phyloP scores from a whole-genome alignment of 2,113 vertebrate genomes.

The Mystacornis crossleyi region DNA sequence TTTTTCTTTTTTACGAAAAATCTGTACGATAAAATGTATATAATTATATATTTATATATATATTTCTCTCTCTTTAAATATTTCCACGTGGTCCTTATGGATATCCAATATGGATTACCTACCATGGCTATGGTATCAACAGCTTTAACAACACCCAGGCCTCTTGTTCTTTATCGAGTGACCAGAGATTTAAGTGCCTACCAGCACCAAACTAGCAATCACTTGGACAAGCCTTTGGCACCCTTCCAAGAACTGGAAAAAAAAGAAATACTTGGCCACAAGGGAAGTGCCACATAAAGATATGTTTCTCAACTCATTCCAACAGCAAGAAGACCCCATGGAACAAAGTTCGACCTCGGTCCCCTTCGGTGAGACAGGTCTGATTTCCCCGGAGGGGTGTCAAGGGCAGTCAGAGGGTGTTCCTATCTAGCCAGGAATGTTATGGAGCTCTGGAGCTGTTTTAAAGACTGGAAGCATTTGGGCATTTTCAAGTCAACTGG shows the following conservation, averaged over 20 bases:
- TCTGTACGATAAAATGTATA: constrained; percentile 85
- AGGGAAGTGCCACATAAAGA: constrained; percentile 29
- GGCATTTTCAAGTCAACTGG: constrained; percentile 59
- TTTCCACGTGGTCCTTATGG: constrained; percentile 80
- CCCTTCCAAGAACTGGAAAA: constrained; percentile 55
- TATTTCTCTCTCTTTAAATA: constrained; percentile 86
- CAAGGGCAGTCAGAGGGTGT: constrained; percentile 6
- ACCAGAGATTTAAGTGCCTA: constrained; percentile 56
- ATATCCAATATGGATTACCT: constrained; percentile 99
- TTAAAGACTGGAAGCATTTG: constrained; percentile 53
- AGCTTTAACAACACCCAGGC: constrained; percentile 64
- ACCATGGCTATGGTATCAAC: constrained; percentile 77
- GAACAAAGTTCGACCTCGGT: not conserved
- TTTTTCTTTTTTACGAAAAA: constrained; percentile 74
- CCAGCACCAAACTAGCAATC: constrained; percentile 51
- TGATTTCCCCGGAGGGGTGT: not conserved
- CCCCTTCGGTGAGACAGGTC: not conserved
- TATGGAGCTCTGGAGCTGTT: constrained; percentile 59
- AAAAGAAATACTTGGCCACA: constrained; percentile 37
- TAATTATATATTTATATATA: constrained; percentile 81
- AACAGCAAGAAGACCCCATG: constrained; percentile 28
- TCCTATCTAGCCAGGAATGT: constrained; percentile 57
- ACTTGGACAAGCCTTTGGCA: constrained; percentile 62
- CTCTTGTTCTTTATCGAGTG: constrained; percentile 54
- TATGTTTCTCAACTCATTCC: constrained; percentile 26